Evolutionary conservation across 2,888 invertebrate genomes (phyloP), one percentile per base, ranked within the genome.

Genomic region (Stegophylla sp.): DNA sequence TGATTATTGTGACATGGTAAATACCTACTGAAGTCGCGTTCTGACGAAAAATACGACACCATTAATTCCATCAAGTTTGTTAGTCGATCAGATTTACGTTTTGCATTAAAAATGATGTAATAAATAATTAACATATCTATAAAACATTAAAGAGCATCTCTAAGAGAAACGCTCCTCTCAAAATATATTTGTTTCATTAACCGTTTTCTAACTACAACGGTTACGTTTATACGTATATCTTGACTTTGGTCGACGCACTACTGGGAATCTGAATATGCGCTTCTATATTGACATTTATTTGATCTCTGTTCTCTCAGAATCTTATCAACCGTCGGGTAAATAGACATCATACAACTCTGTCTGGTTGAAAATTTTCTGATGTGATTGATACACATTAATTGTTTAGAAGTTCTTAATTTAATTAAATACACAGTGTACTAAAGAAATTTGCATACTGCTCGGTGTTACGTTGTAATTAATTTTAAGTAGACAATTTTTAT

Each of bases 51-150:
- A 13, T 56, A 23, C 20, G 23, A 41, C 23, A 41, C 34, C 2
- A 59, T 45, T 73, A n/a, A 73, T 45, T 61, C 26, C 28, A 1
- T 26, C 7, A 28, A 15, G 13, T 73, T 61, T 73, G 13, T 48
- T 61, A 45, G 4, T 15, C 61, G 28, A 45, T 61, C 12, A 13
- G 59, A 72, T 45, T 59, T 28, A n/a, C 5, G 20, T 61, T 45
- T 28, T 26, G 43, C 43, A n/a, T 26, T 59, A 59, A 17, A 59
- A n/a, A 73, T 59, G 43, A 59, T 59, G 26, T 56, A 26, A 56
- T 41, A n/a, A 34, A 69, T 69, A n/a, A 56, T 71, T 20, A 41
- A 56, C 26, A 15, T 59, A 7, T 23, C n/a, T 17, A 59, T 15
- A n/a, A 5, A 34, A 2, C 3, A 5, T 5, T 34, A 34, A 34